Evolutionary conservation across 2,113 vertebrate species (phyloP).

Genomic region (Pseudopodoces humilis): DNA sequence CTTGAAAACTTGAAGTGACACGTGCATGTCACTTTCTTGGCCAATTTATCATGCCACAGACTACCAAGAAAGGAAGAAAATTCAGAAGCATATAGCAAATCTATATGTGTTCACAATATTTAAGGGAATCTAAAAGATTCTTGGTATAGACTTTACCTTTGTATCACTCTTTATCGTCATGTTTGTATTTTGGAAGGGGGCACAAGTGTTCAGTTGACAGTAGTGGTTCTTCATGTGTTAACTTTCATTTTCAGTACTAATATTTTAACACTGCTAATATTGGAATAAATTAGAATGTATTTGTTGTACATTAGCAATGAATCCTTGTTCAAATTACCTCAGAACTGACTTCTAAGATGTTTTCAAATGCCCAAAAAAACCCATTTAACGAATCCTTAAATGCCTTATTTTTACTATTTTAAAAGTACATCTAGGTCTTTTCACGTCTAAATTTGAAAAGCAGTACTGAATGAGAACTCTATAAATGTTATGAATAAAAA

Average conservation of each 20-base stretch:
- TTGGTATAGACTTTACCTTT: neutral
- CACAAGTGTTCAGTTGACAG: neutral
- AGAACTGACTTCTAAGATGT: neutral
- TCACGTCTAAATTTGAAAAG: neutral
- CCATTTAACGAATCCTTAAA: neutral
- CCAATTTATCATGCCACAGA: neutral
- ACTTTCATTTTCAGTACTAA: neutral
- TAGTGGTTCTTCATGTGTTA: neutral
- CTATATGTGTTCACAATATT: neutral
- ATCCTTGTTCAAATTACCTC: neutral
- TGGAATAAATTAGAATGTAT: neutral
- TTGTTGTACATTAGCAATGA: neutral
- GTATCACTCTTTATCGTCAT: neutral
- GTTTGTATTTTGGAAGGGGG: neutral
- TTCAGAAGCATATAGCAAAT: neutral
- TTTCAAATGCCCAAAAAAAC: neutral
- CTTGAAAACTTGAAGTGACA: neutral
- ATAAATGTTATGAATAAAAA: neutral
- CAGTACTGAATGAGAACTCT: neutral
- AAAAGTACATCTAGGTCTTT: neutral
- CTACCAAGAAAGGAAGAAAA: neutral
- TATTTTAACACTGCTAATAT: neutral
- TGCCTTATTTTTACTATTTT: neutral
- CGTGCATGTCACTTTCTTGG: neutral
- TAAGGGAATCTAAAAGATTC: neutral